Evolutionary conservation across 2,113 vertebrate genomes (phyloP).

Genomic region (Cebus imitator): DNA sequence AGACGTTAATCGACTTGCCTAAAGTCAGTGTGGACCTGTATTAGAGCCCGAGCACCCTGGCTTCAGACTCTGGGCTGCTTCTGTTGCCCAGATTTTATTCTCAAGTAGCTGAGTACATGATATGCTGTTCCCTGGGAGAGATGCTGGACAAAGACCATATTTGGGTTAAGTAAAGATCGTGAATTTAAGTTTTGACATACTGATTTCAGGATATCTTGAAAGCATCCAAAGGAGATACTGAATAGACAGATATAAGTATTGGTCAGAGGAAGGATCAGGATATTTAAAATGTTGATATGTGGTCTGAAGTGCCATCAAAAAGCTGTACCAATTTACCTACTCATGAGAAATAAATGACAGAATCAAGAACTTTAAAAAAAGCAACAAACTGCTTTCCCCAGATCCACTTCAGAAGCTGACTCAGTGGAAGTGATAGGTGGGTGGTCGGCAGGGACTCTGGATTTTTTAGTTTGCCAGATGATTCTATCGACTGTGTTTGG

Average conservation of each 20-base stretch:
- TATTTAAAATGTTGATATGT: not conserved
- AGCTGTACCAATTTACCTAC: not conserved
- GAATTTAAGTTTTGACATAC: not conserved
- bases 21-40: not conserved
- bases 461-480: not conserved
- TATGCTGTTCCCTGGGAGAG: not conserved
- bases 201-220: conserved; percentile 14
- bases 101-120: not conserved
- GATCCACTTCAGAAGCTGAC: not conserved
- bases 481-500: not conserved
- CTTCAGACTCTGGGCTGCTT: not conserved
- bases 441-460: not conserved
- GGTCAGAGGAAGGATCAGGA: not conserved
- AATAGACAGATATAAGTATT: not conserved
- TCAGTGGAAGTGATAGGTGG: not conserved
- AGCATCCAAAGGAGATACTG: not conserved
- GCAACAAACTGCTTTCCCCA: not conserved
- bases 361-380: not conserved
- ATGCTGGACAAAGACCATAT: not conserved
- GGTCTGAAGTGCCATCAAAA: not conserved
- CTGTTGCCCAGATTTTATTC: not conserved
- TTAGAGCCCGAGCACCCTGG: not conserved
- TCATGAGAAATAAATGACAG: not conserved
- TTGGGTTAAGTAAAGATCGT: not conserved
- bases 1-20: not conserved